A percentile compares a stretch with the other conserved stretches of the same genome.
phyloP scores from a whole-genome alignment of 2,888 invertebrate species.

The Epistrophe eligans region DNA sequence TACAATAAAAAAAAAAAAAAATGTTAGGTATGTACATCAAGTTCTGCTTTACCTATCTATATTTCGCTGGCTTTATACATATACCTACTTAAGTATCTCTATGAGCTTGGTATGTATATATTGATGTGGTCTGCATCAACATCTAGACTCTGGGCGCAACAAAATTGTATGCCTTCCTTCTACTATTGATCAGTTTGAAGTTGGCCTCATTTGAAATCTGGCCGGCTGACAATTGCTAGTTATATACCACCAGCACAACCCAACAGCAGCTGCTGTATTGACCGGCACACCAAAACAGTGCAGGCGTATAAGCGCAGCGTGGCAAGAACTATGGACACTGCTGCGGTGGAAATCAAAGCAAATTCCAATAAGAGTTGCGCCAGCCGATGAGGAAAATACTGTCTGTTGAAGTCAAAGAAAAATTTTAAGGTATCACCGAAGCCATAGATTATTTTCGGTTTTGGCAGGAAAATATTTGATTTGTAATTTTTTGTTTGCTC shows the following conservation, averaged over 20 bases:
- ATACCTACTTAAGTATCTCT: slow-evolving; percentile 17
- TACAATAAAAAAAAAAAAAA: slow-evolving; percentile 4
- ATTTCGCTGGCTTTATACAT: too few relatives aligned
- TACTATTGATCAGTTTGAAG: slow-evolving; percentile 65
- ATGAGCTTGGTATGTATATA: not conserved
- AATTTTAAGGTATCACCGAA: slow-evolving; percentile 13
- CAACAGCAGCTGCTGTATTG: slow-evolving; percentile 38
- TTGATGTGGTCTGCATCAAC: slow-evolving; percentile 33
- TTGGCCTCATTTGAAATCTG: slow-evolving; percentile 73
- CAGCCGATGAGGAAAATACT: slow-evolving; percentile 45
- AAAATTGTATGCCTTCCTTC: slow-evolving; percentile 62
- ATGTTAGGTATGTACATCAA: slow-evolving; percentile 33
- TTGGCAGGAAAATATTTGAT: slow-evolving; percentile 31
- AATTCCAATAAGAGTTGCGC: slow-evolving; percentile 62
- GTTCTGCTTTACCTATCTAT: not conserved
- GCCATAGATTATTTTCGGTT: slow-evolving; percentile 31
- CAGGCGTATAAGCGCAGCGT: not conserved
- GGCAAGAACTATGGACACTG: slow-evolving; percentile 44
- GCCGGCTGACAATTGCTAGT: slow-evolving; percentile 70
- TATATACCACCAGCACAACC: slow-evolving; percentile 25
- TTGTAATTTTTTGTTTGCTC: not conserved
- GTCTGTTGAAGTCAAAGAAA: slow-evolving; percentile 31
- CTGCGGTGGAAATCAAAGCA: slow-evolving; percentile 66
- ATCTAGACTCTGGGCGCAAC: slow-evolving; percentile 36
- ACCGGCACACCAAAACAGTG: not conserved